These are phyloP conservation scores for Tupaia tana DNA, from an alignment of 2,113 vertebrate genomes.

Conservation along the genomic window DNA sequence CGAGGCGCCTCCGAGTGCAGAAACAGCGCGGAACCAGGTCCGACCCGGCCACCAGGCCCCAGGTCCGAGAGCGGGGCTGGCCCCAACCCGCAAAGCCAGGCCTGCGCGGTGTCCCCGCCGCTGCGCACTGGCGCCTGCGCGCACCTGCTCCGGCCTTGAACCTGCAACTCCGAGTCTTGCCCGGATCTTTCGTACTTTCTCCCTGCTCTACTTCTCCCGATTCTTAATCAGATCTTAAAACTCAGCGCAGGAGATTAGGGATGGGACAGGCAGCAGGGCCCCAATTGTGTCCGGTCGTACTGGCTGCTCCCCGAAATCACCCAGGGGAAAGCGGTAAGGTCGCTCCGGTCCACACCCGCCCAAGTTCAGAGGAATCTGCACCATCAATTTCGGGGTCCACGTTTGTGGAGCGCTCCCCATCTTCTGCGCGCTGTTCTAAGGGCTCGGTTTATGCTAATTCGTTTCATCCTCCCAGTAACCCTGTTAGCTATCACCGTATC, in stretches of 20 bases:
- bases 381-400: rapidly evolving
- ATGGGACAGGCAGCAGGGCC: neutral
- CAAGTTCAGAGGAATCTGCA: neutral
- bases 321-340: rapidly evolving
- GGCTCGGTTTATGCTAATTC: neutral
- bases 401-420: rapidly evolving
- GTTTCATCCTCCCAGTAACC: neutral
- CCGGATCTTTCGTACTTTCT: neutral
- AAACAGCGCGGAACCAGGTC: neutral
- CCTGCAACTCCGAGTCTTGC: neutral
- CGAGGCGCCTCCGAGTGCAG: neutral
- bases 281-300: too few species aligned
- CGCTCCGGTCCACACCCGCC: too few species aligned
- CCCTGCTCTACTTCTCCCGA: rapidly evolving
- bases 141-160: conserved; percentile 28
- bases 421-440: rapidly evolving
- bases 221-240: neutral
- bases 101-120: rapidly evolving
- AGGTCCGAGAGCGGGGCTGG: neutral
- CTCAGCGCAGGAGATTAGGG: neutral
- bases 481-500: too few species aligned
- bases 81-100: neutral
- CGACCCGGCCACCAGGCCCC: neutral
- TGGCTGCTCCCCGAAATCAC: neutral
- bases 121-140: rapidly evolving